These are phyloP conservation scores for Syrmaticus mikado DNA, from an alignment of 2,113 vertebrate genomes.

Conservation along the genomic window DNA sequence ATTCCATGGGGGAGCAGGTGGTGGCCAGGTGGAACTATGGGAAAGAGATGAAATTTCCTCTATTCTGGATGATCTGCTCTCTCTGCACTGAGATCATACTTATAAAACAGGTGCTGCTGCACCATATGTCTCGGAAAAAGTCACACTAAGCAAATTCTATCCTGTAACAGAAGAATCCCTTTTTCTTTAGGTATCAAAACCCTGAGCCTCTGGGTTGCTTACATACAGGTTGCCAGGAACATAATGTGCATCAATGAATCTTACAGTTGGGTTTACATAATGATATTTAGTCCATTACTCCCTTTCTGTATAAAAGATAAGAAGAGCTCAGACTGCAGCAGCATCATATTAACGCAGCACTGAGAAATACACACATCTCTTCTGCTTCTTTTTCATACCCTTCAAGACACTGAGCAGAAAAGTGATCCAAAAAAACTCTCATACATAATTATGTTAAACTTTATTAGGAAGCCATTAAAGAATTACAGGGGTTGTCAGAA, in stretches of 20 bases:
- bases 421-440: constrained; percentile 39
- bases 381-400: neutral
- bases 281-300: neutral
- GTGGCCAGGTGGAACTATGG: constrained; percentile 80
- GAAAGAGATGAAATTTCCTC: constrained; percentile 74
- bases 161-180: constrained; percentile 17
- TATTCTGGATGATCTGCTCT: constrained; percentile 61
- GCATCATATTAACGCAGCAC: fast-evolving
- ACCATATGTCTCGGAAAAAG: constrained; percentile 70
- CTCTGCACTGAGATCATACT: constrained; percentile 67
- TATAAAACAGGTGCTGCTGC: constrained; percentile 74
- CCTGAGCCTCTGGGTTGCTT: neutral
- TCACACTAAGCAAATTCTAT: constrained; percentile 36
- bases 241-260: fast-evolving
- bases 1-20: constrained; percentile 87
- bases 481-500: constrained; percentile 56
- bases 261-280: fast-evolving
- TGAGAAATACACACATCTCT: neutral
- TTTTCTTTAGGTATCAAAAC: constrained; percentile 1
- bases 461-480: constrained; percentile 69
- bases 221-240: neutral
- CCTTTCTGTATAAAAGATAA: neutral
- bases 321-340: neutral
- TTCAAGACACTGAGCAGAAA: neutral
- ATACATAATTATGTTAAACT: constrained; percentile 29